Evolutionary conservation across 1,140 invertebrate genomes (phyloP), one percentile per base, ranked within the genome.

Genomic region (Popillia japonica): DNA sequence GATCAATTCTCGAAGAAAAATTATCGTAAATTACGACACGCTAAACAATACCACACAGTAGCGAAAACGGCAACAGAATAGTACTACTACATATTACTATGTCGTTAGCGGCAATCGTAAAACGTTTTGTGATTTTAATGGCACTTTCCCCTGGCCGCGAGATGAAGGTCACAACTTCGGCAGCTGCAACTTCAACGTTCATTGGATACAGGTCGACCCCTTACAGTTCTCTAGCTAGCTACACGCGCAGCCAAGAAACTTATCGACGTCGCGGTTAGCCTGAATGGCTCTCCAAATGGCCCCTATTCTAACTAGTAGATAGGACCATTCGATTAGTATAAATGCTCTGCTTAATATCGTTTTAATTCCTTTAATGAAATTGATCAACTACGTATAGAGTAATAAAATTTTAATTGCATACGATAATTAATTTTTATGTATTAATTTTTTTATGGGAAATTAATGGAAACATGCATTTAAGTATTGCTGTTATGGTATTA

Each of bases 111-210:
- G 17, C 14, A 17, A 17, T 17, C n/a, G 48, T 55, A 55, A 55
- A 55, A 55, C 48, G 48, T 55, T 34, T 55, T 7, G 48, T 55
- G 48, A 55, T 55, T 55, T 55, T 55, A 55, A 55, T 55, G 48
- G 48, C 48, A 55, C 14, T 55, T 55, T 55, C 48, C 48, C 48
- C 48, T 55, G 48, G 48, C 48, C 48, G 48, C 48, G 14, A 55
- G 48, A 55, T n/a, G 48, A 55, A 55, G 48, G 48, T 55, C 48
- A 55, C n/a, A 14, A 55, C 48, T 55, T 55, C 48, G 48, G 48
- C 14, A 34, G 27, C 27, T 34, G 27, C 48, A 17, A 17, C 14
- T 55, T 17, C 48, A 55, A 17, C 44, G 44, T n/a, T 48, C 17
- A 55, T 55, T 55, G 48, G 48, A 14, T 17, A 17, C 48, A 55